Base-by-base conservation (phyloP, 2,113 vertebrate genomes). In the Astur gentilis region DNA sequence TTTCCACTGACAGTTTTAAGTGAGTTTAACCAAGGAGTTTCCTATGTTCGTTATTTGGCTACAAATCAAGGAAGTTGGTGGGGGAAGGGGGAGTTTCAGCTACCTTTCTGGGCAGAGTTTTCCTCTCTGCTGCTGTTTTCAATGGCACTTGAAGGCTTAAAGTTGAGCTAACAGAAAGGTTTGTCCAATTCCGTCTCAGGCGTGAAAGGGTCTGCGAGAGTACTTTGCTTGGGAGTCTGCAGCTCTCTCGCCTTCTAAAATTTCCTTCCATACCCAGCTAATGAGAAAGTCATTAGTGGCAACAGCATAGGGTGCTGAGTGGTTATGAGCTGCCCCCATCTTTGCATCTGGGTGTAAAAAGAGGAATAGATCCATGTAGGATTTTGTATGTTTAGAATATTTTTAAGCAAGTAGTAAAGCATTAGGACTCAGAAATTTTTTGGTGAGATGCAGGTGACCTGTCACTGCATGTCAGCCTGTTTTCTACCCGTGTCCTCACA, bases 1-100 rank as follows among this genome's bases (percentile, higher is more conserved):
- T 97, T 96, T 96, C 94, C 89, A 86, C 66, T 88, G 84, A 73
- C 87, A 78, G 55, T 61, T 95, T 83, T 88, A 77, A 95, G 58
- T 40, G 78, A 93, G 71, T 71, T 90, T 91, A 88, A 95, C 91
- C 58, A 36, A 90, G 71, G 87, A 95, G 62, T 88, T 97, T 95
- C 87, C 76, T 89, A 60, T 94, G 81, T 93, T 95, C 9, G 0
- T 91, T 91, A 52, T 44, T 18, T 96, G 89, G 95, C 84, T 84
- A 18, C 49, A 77, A 72, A 80, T 36, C 50, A 86, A 50, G 82
- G 82, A 75, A 71, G 67, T 9, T 66, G 49, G 19, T 9, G 69
- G 60, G 52, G 49, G 8, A 52, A 38, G 45, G 9, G 11, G 13
- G 16, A 4, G 9, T 2, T 65, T 85, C 71, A 71, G 45, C 31